These are phyloP conservation scores for Margaritifera margaritifera DNA, from an alignment of 2,888 invertebrate genomes.

Conservation along the genomic window DNA sequence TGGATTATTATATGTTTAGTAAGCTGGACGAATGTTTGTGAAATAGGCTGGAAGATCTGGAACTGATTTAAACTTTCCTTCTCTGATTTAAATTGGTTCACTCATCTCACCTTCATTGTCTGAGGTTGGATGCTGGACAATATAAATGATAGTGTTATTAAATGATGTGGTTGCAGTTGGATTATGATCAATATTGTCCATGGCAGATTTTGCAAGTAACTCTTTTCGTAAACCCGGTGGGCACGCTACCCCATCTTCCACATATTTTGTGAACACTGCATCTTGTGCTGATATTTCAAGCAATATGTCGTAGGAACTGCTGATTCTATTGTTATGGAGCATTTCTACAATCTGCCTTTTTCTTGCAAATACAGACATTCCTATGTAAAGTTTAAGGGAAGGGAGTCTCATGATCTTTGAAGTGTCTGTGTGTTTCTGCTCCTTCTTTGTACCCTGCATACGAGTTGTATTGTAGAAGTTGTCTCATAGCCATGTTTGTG, in stretches of 20 bases:
- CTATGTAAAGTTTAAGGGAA: slow-evolving; percentile 18
- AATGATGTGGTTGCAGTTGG: slow-evolving; percentile 27
- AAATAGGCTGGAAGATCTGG: too few relatives aligned
- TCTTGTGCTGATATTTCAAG: slow-evolving; percentile 37
- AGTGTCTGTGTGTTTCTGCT: slow-evolving; percentile 16
- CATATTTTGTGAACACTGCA: slow-evolving; percentile 23
- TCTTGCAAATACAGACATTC: too few relatives aligned
- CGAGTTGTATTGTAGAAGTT: slow-evolving; percentile 22
- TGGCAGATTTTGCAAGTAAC: too few relatives aligned
- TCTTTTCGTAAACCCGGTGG: too few relatives aligned
- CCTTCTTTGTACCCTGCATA: slow-evolving; percentile 12
- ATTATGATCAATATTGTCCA: too few relatives aligned
- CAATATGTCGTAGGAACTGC: too few relatives aligned
- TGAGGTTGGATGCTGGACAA: slow-evolving; percentile 17
- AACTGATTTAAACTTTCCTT: slow-evolving; percentile 8
- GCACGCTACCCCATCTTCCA: slow-evolving; percentile 29
- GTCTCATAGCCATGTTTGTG: slow-evolving; percentile 12
- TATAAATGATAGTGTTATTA: slow-evolving; percentile 23
- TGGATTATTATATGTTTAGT: too few relatives aligned
- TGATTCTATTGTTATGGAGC: too few relatives aligned
- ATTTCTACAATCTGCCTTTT: slow-evolving; percentile 12
- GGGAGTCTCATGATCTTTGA: slow-evolving; percentile 21
- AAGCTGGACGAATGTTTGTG: too few relatives aligned
- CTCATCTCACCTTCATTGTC: slow-evolving; percentile 11
- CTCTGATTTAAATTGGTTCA: slow-evolving; percentile 3